Percentiles rank a stretch among this genome's conserved stretches.
Evolutionary conservation across 2,113 vertebrate genomes (phyloP).

Genomic region (Gallinago paraguaiae): DNA sequence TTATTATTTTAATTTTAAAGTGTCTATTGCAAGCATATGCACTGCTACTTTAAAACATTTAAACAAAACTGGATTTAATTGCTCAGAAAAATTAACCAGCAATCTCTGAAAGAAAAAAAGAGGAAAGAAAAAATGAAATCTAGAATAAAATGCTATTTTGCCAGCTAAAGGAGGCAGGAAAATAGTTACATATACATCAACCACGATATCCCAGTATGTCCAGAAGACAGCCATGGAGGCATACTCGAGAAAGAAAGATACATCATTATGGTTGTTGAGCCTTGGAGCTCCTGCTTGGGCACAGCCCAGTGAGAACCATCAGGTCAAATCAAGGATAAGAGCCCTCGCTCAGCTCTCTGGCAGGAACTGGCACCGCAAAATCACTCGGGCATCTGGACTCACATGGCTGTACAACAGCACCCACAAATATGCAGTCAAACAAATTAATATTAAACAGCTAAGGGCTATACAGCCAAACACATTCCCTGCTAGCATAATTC

Average conservation of each 20-base stretch:
- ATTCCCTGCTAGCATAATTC: not conserved
- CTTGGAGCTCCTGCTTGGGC: not conserved
- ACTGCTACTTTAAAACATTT: slow-evolving; percentile 19
- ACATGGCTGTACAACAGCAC: not conserved
- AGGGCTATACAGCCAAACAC: not conserved
- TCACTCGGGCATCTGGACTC: not conserved
- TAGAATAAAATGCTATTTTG: not conserved
- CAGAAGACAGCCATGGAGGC: not conserved
- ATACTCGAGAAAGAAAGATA: not conserved
- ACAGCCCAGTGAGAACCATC: not conserved
- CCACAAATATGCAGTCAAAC: not conserved
- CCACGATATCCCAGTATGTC: not conserved
- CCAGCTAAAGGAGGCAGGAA: not conserved
- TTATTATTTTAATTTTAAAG: slow-evolving; percentile 61
- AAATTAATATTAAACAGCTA: slow-evolving; percentile 16
- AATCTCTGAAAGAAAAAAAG: not conserved
- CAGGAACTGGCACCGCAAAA: not conserved
- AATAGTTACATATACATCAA: not conserved
- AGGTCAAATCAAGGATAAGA: not conserved
- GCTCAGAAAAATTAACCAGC: slow-evolving; percentile 25
- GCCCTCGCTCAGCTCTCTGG: not conserved
- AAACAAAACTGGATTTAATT: slow-evolving; percentile 31
- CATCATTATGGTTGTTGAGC: not conserved
- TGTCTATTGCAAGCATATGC: slow-evolving; percentile 18
- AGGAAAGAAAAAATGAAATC: not conserved